Evolutionary conservation across 2,888 invertebrate genomes (phyloP).

Genomic region (Trichogramma evanescens): DNA sequence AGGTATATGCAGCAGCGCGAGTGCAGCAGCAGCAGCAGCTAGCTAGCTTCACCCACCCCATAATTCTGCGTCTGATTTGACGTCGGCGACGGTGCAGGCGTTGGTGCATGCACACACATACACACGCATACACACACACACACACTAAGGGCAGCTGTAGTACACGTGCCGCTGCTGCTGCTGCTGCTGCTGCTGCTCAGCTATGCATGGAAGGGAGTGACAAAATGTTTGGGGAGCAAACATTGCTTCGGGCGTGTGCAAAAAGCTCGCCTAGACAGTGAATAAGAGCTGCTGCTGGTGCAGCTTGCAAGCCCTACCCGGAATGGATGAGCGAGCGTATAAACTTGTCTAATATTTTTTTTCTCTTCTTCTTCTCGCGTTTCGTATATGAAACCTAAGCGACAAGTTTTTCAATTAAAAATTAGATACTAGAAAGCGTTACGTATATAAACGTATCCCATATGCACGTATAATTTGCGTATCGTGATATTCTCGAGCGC

Average conservation of each 20-base stretch:
- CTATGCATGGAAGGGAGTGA: background rate
- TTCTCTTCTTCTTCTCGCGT: background rate
- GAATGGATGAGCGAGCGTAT: background rate
- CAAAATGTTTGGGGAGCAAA: slow-evolving; percentile 10
- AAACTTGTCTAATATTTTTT: slow-evolving; percentile 7
- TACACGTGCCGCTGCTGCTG: too few species aligned
- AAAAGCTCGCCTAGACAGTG: slow-evolving; percentile 8
- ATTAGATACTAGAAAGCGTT: too few species aligned
- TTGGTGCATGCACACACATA: background rate
- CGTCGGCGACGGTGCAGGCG: background rate
- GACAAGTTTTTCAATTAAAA: too few species aligned
- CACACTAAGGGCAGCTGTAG: too few species aligned
- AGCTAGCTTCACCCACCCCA: slow-evolving; percentile 2
- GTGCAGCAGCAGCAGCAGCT: background rate
- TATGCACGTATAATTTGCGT: too few species aligned
- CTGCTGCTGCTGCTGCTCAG: too few species aligned
- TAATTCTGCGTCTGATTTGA: slow-evolving; percentile 19
- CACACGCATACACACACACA: background rate
- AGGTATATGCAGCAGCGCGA: too few species aligned
- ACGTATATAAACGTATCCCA: too few species aligned
- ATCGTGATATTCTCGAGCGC: too few species aligned
- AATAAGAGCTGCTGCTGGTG: slow-evolving; percentile 3
- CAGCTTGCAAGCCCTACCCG: background rate
- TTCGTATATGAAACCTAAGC: too few species aligned
- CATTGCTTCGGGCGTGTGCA: background rate